phyloP scores from a whole-genome alignment of 1,140 invertebrate genomes.

The Drosophila leontia region DNA sequence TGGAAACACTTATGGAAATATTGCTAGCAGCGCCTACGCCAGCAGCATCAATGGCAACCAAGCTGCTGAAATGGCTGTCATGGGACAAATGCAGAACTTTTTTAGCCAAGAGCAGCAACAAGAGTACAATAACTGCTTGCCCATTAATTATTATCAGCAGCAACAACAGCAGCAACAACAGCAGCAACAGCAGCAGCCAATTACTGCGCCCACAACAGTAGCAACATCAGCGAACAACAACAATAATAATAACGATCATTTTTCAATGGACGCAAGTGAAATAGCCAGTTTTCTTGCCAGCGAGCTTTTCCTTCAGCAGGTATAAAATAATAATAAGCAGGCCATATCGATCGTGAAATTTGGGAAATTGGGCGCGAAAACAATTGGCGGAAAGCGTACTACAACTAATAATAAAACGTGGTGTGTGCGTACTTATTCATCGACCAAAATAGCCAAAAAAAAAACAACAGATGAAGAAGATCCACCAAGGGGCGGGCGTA shows the following conservation, averaged over 20 bases:
- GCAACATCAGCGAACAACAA: constrained; percentile 16
- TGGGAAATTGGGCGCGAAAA: constrained; percentile 36
- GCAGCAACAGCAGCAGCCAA: constrained; percentile 22
- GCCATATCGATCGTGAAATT: constrained; percentile 12
- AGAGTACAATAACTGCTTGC: constrained; percentile 57
- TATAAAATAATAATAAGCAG: constrained; percentile 76
- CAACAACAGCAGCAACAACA: constrained; percentile 46
- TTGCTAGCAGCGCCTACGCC: constrained; percentile 43
- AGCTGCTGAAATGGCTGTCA: constrained; percentile 68
- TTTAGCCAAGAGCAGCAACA: constrained; percentile 67
- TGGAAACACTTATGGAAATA: constrained; percentile 29
- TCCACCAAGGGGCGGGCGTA: constrained; percentile 6
- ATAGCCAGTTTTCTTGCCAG: constrained; percentile 92
- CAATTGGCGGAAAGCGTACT: constrained; percentile 23
- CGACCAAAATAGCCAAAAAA: constrained; percentile 35
- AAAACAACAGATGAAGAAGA: too few species aligned
- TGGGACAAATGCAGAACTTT: constrained; percentile 79
- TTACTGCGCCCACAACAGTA: constrained; percentile 2
- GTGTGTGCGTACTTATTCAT: constrained; percentile 43
- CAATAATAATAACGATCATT: constrained; percentile 59
- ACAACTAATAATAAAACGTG: constrained; percentile 17
- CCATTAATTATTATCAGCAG: constrained; percentile 65
- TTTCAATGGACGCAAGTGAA: constrained; percentile 90
- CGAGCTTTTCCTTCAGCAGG: constrained; percentile 92
- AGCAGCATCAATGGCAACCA: constrained; percentile 39